Conservation (phyloP, 2,888 invertebrate genomes). For the Cephalotes varians region DNA sequence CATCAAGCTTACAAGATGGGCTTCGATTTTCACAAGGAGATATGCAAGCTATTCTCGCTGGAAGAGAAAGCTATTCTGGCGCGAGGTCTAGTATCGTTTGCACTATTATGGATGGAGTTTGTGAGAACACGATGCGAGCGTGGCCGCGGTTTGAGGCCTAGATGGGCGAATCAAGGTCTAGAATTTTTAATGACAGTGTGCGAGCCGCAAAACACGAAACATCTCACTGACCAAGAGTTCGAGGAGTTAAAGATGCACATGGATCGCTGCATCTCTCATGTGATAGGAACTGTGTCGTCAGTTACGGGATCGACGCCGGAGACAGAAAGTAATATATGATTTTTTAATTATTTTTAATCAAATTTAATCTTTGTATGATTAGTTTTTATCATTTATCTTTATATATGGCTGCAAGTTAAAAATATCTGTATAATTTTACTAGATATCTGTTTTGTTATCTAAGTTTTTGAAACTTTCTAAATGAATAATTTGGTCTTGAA, state of each 20-base stretch:
- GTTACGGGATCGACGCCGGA: conserved; percentile 73
- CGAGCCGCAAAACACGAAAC: conserved; percentile 93
- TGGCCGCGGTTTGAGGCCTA: conserved; percentile 92
- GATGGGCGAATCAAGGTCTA: conserved; percentile 96
- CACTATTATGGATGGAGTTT: conserved; percentile 96
- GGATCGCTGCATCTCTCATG: conserved; percentile 95
- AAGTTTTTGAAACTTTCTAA: neutral
- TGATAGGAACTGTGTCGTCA: conserved; percentile 89
- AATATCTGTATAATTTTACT: neutral
- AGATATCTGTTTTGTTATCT: neutral
- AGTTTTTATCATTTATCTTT: neutral
- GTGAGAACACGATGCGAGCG: conserved; percentile 94
- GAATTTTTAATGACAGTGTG: conserved; percentile 95
- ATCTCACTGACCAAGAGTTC: conserved; percentile 92
- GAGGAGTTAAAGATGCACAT: conserved; percentile 92
- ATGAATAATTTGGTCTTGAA: neutral
- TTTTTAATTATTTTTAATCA: conserved; percentile 7
- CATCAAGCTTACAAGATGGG: conserved; percentile 96
- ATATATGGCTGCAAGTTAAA: neutral
- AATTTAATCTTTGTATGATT: neutral
- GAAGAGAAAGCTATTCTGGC: conserved; percentile 86
- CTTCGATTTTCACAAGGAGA: conserved; percentile 94
- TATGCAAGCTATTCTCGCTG: conserved; percentile 88
- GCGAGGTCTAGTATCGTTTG: conserved; percentile 89
- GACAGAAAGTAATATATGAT: conserved; percentile 67